These are phyloP conservation scores for Nomada fucata DNA, from an alignment of 2,888 invertebrate genomes.

Conservation along the genomic window DNA sequence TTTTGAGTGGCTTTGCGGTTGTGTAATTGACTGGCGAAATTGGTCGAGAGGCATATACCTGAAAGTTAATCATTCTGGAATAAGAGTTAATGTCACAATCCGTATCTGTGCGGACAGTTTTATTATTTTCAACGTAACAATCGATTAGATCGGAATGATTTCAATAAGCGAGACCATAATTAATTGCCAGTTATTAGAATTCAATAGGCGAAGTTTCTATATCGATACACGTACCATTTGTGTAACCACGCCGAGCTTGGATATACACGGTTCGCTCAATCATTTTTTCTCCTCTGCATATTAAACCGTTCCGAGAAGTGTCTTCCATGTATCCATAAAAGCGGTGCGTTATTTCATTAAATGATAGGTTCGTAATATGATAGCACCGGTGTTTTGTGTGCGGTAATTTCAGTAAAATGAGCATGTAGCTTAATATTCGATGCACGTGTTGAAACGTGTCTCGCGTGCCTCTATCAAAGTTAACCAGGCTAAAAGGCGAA, in stretches of 20 bases:
- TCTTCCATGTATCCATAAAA: slow-evolving; percentile 33
- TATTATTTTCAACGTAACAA: background rate
- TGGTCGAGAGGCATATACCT: background rate
- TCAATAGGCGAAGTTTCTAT: background rate
- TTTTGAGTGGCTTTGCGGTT: background rate
- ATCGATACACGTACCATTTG: background rate
- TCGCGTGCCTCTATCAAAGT: slow-evolving; percentile 36
- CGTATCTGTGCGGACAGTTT: background rate
- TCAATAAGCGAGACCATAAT: too few relatives aligned
- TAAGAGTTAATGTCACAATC: background rate
- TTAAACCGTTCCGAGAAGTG: slow-evolving; percentile 7
- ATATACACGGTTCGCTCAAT: slow-evolving; percentile 1
- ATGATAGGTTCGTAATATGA: slow-evolving; percentile 26
- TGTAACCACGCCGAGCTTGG: too few relatives aligned
- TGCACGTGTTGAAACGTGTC: slow-evolving; percentile 34
- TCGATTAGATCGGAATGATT: background rate
- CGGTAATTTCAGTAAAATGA: slow-evolving; percentile 35
- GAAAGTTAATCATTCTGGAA: background rate
- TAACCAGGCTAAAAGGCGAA: slow-evolving; percentile 40
- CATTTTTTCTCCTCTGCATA: slow-evolving; percentile 15
- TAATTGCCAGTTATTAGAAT: background rate
- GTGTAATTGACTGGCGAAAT: background rate
- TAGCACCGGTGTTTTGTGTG: slow-evolving; percentile 19
- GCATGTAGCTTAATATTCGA: slow-evolving; percentile 9
- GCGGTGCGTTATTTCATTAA: slow-evolving; percentile 41